These are phyloP conservation scores for Ceratosolen solmsi DNA, from an alignment of 1,140 invertebrate species.

Conservation along the genomic window DNA sequence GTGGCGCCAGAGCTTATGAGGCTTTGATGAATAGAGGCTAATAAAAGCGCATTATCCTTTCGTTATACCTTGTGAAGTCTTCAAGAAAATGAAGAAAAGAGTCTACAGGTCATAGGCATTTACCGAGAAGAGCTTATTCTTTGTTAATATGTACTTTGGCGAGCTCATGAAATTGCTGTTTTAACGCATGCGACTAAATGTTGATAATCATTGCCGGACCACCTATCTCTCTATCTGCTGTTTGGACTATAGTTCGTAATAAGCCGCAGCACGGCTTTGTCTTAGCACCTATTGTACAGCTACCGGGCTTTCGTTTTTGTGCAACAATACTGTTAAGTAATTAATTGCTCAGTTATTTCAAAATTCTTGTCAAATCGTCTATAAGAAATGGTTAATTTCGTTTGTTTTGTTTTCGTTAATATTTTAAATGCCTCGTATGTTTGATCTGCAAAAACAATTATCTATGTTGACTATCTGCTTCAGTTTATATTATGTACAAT, in stretches of 20 bases:
- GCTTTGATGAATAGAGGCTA: not conserved
- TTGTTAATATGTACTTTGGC: not conserved
- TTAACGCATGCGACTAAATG: not conserved
- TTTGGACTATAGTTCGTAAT: not conserved
- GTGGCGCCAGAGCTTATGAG: no score
- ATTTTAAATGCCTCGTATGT: no score
- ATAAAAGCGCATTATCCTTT: not conserved
- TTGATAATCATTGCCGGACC: not conserved
- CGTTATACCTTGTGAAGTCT: no score
- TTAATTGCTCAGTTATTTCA: not conserved
- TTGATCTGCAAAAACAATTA: no score
- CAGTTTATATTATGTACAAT: no score
- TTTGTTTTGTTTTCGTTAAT: no score
- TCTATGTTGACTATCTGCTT: no score
- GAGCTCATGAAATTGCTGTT: not conserved
- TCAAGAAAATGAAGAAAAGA: no score
- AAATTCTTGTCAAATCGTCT: no score
- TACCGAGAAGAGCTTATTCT: not conserved
- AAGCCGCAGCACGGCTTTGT: not conserved
- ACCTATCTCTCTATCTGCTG: conserved; percentile 2
- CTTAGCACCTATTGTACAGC: not conserved
- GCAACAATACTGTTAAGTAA: not conserved
- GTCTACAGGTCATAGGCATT: not conserved
- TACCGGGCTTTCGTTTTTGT: not conserved
- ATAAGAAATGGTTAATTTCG: no score